Conservation (phyloP, 2,113 vertebrate species). For the Xenotilapia caudafasciata region DNA sequence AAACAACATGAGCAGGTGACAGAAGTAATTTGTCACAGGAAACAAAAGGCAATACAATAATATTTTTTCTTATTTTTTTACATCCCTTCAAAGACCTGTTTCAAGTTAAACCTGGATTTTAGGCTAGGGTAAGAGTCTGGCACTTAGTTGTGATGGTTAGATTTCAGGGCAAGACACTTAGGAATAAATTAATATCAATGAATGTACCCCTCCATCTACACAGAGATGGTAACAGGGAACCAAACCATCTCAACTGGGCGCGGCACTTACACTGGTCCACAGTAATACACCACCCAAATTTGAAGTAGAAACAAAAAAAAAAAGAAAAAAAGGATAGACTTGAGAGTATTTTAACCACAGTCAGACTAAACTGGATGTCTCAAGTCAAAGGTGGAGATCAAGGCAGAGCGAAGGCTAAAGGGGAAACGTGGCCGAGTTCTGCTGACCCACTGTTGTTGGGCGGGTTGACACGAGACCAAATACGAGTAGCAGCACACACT, state of each 20-base stretch:
- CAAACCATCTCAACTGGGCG: not conserved
- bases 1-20: not conserved
- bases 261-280: not conserved
- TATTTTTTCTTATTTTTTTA: not conserved
- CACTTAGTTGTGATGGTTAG: not conserved
- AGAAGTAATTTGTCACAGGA: not conserved
- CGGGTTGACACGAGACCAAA: conserved; percentile 18
- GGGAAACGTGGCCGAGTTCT: conserved; percentile 5
- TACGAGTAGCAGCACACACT: conserved; percentile 38
- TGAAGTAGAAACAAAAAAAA: not conserved
- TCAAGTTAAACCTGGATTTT: not conserved
- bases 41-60: not conserved
- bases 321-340: not conserved
- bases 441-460: conserved; percentile 37
- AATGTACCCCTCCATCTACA: not conserved
- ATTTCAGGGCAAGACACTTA: not conserved
- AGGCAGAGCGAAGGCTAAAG: not conserved
- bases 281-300: not conserved
- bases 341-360: not conserved
- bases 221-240: not conserved
- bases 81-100: not conserved
- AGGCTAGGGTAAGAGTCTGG: not conserved
- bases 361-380: not conserved
- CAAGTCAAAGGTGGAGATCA: not conserved
- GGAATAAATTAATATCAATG: not conserved